phyloP scores from a whole-genome alignment of 2,888 invertebrate genomes.

The Volucella inanis region DNA sequence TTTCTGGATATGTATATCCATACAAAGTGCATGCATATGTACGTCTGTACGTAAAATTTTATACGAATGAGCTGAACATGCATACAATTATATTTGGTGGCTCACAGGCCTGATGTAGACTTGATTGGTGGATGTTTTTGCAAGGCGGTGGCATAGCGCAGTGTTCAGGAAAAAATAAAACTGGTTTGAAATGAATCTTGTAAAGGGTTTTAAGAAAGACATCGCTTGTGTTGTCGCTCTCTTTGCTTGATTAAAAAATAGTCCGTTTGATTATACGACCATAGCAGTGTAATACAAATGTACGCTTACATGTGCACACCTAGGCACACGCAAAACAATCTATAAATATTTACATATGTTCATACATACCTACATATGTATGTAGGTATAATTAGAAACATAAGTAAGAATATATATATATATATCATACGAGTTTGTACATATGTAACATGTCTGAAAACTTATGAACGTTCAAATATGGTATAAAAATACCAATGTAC shows the following conservation, averaged over 20 bases:
- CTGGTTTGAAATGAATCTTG: slow-evolving; percentile 33
- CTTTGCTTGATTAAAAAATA: slow-evolving; percentile 41
- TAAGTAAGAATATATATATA: too few relatives aligned
- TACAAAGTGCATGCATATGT: slow-evolving; percentile 5
- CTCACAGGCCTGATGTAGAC: slow-evolving; percentile 29
- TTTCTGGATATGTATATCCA: slow-evolving; percentile 23
- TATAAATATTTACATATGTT: too few relatives aligned
- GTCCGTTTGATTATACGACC: slow-evolving; percentile 25
- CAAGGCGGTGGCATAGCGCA: neutral
- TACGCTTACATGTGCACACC: slow-evolving; percentile 42
- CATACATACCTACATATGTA: too few relatives aligned
- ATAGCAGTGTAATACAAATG: neutral
- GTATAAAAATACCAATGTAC: too few relatives aligned
- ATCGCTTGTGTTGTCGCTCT: slow-evolving; percentile 41
- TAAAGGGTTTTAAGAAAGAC: slow-evolving; percentile 20
- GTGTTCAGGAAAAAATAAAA: slow-evolving; percentile 30
- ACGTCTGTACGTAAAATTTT: neutral
- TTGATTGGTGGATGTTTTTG: neutral
- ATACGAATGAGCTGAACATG: neutral
- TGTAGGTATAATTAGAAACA: too few relatives aligned
- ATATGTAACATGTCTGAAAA: too few relatives aligned
- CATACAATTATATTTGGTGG: neutral
- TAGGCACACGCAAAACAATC: too few relatives aligned
- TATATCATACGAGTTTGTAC: too few relatives aligned
- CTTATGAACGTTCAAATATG: too few relatives aligned